Base-by-base conservation (phyloP, 2,888 invertebrate species). In the Perizoma affinitatum region DNA sequence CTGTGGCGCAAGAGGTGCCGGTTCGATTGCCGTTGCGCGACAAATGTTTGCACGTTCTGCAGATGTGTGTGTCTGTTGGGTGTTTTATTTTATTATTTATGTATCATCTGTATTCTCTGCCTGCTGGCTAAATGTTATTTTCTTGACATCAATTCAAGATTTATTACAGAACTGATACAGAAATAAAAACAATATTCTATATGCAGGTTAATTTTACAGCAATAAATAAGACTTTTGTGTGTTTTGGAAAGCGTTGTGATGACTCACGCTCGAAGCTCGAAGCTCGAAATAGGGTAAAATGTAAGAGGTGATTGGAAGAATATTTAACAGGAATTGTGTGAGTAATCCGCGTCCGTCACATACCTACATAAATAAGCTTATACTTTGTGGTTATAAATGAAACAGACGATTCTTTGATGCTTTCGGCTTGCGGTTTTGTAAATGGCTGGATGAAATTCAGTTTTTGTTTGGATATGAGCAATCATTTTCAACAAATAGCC, bases 211-310 rank as follows among this genome's bases (percentile, higher is more conserved):
- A 53, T 49, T 49, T 40, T 36, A 46, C 34, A 58, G 36, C 44
- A 7, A 61, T 59, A 51, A 59, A 59, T 61, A 40, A 56, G n/a
- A 54, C 22, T 11, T 49, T 63, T 55, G 47, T 58, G 11, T 53
- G 40, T 52, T 54, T 61, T 54, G 48, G 46, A 49, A 56, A 59
- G 50, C 34, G 7, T 35, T 41, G 10, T 36, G 52, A 58, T 63
- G 63, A 67, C 35, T 65, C 58, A 60, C 36, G 6, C 49, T 44
- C 34, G 38, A 36, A 53, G 6, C 49, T 44, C 34, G 38, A 36
- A 53, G 54, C 55, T 53, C 42, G 33, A 44, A 61, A 57, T 54
- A 50, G 51, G 44, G n/a, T 48, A 52, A 51, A 56, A 50, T 47
- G n/a, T 45, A n/a, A 45, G 41, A 55, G 47, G 53, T 54, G 54